Percentiles rank a stretch among this genome's conserved stretches.
phyloP scores from a whole-genome alignment of 1,140 invertebrate genomes.

The Coboldia fuscipes region DNA sequence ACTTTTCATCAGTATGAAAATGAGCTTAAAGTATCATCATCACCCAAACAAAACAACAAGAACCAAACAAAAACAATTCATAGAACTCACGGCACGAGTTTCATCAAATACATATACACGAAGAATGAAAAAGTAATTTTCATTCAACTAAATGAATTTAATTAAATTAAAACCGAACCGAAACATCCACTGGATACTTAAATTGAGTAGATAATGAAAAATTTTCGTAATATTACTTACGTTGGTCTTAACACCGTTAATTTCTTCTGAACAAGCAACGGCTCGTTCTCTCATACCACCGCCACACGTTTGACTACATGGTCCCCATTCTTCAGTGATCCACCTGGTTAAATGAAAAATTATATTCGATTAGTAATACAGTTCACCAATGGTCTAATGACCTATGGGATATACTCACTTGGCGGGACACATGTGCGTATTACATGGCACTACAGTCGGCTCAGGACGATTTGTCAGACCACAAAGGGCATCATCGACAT shows the following conservation, averaged over 20 bases:
- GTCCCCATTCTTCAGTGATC: conserved; percentile 71
- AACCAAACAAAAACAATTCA: too few species aligned
- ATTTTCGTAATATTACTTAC: conserved; percentile 26
- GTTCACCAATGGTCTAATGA: background rate
- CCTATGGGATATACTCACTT: conserved; percentile 36
- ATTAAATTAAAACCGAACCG: too few species aligned
- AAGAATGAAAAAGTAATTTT: too few species aligned
- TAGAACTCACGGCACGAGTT: too few species aligned
- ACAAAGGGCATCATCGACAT: conserved; percentile 57
- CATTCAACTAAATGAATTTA: too few species aligned
- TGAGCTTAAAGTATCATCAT: too few species aligned
- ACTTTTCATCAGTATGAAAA: too few species aligned
- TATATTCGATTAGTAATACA: background rate
- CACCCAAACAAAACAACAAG: too few species aligned
- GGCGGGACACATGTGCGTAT: conserved; percentile 63
- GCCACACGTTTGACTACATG: conserved; percentile 64
- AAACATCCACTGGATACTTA: background rate
- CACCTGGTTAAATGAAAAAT: conserved; percentile 39
- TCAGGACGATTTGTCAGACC: conserved; percentile 51
- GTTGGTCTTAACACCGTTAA: conserved; percentile 39
- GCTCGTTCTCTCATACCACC: conserved; percentile 50
- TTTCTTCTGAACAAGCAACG: conserved; percentile 59
- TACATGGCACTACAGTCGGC: conserved; percentile 54
- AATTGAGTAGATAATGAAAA: background rate
- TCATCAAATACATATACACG: too few species aligned